Percentiles rank a stretch among this genome's conserved stretches.
phyloP scores from a whole-genome alignment of 1,140 invertebrate genomes.

The Drosophila athabasca region DNA sequence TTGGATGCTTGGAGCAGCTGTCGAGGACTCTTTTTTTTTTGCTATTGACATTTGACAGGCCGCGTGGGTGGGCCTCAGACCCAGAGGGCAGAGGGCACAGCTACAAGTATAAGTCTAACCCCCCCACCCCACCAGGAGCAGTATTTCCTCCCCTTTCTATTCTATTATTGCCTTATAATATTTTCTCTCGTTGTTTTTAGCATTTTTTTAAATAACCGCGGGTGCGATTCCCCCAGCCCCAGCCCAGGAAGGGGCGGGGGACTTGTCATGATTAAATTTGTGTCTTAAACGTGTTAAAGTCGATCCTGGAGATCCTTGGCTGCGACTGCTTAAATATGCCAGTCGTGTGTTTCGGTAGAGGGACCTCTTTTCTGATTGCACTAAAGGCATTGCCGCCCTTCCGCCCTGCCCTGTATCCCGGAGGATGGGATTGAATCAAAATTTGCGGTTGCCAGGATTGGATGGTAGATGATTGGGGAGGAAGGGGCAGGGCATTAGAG shows the following conservation, averaged over 20 bases:
- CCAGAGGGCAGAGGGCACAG: constrained; percentile 38
- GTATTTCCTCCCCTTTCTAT: constrained; percentile 19
- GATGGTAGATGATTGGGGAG: constrained; percentile 1
- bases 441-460: constrained; percentile 61
- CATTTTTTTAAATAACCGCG: constrained; percentile 77
- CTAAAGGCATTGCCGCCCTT: constrained; percentile 52
- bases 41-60: constrained; percentile 82
- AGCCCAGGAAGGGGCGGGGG: constrained; percentile 8
- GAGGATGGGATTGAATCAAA: constrained; percentile 44
- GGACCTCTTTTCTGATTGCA: constrained; percentile 55
- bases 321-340: constrained; percentile 67
- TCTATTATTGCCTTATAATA: constrained; percentile 67
- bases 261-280: constrained; percentile 74
- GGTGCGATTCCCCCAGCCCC: constrained; percentile 61
- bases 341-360: constrained; percentile 40
- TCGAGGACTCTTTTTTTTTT: constrained; percentile 48
- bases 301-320: constrained; percentile 11
- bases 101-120: constrained; percentile 19
- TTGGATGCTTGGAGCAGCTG: constrained; percentile 56
- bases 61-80: constrained; percentile 44
- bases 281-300: constrained; percentile 70
- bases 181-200: constrained; percentile 64
- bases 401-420: background rate
- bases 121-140: background rate
- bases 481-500: background rate